These are phyloP conservation scores for Trachythela sp. DNA, from an alignment of 64 coral and sea anemone genomes.

Conservation along the genomic window DNA sequence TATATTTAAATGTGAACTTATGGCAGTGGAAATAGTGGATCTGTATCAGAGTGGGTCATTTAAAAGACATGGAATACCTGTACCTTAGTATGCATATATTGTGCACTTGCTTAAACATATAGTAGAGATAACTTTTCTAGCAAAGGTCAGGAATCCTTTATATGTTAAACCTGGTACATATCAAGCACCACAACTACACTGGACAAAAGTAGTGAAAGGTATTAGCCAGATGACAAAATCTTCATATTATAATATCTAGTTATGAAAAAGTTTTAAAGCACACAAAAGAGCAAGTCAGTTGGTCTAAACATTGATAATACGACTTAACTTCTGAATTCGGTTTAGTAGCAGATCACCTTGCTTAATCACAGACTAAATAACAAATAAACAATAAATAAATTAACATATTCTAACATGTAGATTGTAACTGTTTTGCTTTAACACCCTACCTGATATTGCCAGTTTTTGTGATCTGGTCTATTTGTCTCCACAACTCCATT, in stretches of 20 bases:
- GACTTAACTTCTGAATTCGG: slow-evolving; percentile 93
- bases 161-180: too few species aligned
- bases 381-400: slow-evolving; percentile 3
- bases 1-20: slow-evolving; percentile 81
- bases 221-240: too few species aligned
- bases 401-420: not conserved
- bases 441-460: slow-evolving; percentile 67
- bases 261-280: not conserved
- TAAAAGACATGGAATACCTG: slow-evolving; percentile 70
- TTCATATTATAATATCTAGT: not conserved
- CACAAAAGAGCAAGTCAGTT: too few species aligned
- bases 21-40: slow-evolving; percentile 73
- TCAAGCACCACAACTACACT: too few species aligned
- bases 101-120: too few species aligned
- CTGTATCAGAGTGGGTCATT: slow-evolving; percentile 70
- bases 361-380: slow-evolving; percentile 75
- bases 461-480: slow-evolving; percentile 88
- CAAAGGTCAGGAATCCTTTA: too few species aligned
- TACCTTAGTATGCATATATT: not conserved
- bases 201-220: too few species aligned
- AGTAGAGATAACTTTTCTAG: too few species aligned
- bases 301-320: slow-evolving; percentile 82
- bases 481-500: slow-evolving; percentile 97
- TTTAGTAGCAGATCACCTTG: slow-evolving; percentile 94
- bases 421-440: not conserved